These are phyloP conservation scores for Lepidostoma basale DNA, from an alignment of 1,140 invertebrate species.

Conservation along the genomic window DNA sequence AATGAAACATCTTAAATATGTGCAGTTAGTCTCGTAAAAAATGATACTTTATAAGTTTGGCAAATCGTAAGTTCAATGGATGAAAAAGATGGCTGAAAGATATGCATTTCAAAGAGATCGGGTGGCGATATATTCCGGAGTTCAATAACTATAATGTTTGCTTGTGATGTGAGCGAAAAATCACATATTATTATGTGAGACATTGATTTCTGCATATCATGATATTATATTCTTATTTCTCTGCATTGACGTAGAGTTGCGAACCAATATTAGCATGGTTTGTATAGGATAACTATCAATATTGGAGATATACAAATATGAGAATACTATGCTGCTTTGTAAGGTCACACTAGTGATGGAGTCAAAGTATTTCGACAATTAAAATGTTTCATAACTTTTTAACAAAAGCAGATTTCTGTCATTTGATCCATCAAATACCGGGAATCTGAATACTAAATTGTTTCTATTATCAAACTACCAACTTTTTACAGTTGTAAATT, in stretches of 20 bases:
- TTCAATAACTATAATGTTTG: no score
- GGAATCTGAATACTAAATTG: background rate
- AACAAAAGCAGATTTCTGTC: background rate
- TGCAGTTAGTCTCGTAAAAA: no score
- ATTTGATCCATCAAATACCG: background rate
- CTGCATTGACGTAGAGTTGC: conserved; percentile 24
- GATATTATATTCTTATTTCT: conserved; percentile 5
- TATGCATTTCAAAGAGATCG: no score
- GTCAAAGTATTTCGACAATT: no score
- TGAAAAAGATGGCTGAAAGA: no score
- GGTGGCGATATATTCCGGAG: no score
- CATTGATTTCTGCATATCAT: background rate
- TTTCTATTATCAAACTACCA: no score
- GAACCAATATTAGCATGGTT: conserved; percentile 14
- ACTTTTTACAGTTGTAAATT: no score
- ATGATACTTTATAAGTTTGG: no score
- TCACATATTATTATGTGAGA: background rate
- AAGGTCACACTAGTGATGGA: conserved; percentile 34
- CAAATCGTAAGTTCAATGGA: no score
- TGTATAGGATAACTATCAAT: conserved; percentile 18
- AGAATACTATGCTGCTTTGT: conserved; percentile 18
- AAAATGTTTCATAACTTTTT: background rate
- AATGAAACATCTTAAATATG: no score
- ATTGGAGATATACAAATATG: conserved; percentile 17
- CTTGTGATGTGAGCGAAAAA: background rate